Percentiles rank a stretch among this genome's conserved stretches.
phyloP scores from a whole-genome alignment of 2,797 vertebrate species.

The Lithobates pipiens region DNA sequence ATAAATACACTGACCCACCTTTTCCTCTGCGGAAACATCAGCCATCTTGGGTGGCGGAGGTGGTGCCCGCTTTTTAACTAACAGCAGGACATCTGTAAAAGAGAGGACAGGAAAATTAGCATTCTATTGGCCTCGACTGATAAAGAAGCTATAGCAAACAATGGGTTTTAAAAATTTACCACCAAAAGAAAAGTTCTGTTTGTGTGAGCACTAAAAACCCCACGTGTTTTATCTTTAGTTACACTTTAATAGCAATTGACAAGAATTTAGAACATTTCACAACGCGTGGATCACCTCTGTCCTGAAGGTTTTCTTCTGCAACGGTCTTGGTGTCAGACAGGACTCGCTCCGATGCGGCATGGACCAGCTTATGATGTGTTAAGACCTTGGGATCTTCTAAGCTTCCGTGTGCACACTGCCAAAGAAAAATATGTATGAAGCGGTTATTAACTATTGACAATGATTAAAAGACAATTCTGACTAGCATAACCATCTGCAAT shows the following conservation, averaged over 20 bases:
- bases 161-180: too few species aligned
- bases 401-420: constrained; percentile 88
- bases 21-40: constrained; percentile 91
- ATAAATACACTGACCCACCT: constrained; percentile 74
- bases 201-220: too few species aligned
- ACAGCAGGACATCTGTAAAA: constrained; percentile 85
- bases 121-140: not conserved
- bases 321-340: constrained; percentile 90
- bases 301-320: constrained; percentile 90
- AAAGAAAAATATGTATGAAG: accelerated
- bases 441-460: not conserved
- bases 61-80: constrained; percentile 90
- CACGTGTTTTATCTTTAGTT: too few species aligned
- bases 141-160: too few species aligned
- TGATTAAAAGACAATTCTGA: too few species aligned
- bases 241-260: too few species aligned
- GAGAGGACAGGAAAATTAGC: not conserved
- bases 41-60: constrained; percentile 87
- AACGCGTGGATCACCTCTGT: constrained; percentile 64
- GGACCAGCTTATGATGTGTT: constrained; percentile 92
- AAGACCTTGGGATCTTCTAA: constrained; percentile 94
- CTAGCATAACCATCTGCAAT: too few species aligned
- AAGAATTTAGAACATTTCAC: too few species aligned
- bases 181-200: too few species aligned
- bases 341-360: constrained; percentile 91